phyloP scores from a whole-genome alignment of 1,140 invertebrate genomes.

The Pachypsylla venusta region DNA sequence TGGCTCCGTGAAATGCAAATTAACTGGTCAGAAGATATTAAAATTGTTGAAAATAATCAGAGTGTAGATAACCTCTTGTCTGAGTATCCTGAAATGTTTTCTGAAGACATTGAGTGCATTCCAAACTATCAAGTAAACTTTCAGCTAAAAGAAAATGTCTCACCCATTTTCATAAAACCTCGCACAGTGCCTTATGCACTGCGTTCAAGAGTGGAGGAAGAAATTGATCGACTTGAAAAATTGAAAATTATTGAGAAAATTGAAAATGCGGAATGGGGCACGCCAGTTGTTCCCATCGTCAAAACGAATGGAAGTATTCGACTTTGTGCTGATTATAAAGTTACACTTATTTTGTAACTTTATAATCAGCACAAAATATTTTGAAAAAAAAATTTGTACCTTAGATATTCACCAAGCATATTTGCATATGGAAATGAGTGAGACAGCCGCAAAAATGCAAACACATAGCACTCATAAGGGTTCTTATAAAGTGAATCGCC shows the following conservation, averaged over 20 bases:
- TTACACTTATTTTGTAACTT: constrained; percentile 28
- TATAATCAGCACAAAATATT: too few relatives aligned
- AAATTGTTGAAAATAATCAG: neutral
- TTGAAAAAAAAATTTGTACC: too few relatives aligned
- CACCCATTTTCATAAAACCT: constrained; percentile 26
- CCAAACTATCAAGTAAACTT: too few relatives aligned
- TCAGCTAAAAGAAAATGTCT: too few relatives aligned
- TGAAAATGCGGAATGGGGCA: constrained; percentile 37
- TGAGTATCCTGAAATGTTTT: too few relatives aligned
- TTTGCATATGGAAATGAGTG: constrained; percentile 23
- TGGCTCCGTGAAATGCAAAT: neutral
- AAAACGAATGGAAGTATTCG: constrained; percentile 32
- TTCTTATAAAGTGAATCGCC: constrained; percentile 24
- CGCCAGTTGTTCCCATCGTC: constrained; percentile 34
- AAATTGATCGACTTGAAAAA: constrained; percentile 20
- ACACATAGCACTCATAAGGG: constrained; percentile 26
- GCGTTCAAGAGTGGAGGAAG: constrained; percentile 20
- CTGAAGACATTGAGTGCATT: too few relatives aligned
- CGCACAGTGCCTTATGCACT: constrained; percentile 25
- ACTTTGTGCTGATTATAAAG: constrained; percentile 36
- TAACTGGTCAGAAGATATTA: neutral
- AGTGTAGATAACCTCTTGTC: too few relatives aligned
- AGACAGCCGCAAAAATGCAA: constrained; percentile 23
- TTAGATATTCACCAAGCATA: constrained; percentile 25
- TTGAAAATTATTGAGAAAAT: too few relatives aligned